A percentile compares a stretch with the other conserved stretches of the same genome.
These are phyloP conservation scores for Sminthopsis crassicaudata DNA, from an alignment of 2,113 vertebrate genomes.

Conservation along the genomic window DNA sequence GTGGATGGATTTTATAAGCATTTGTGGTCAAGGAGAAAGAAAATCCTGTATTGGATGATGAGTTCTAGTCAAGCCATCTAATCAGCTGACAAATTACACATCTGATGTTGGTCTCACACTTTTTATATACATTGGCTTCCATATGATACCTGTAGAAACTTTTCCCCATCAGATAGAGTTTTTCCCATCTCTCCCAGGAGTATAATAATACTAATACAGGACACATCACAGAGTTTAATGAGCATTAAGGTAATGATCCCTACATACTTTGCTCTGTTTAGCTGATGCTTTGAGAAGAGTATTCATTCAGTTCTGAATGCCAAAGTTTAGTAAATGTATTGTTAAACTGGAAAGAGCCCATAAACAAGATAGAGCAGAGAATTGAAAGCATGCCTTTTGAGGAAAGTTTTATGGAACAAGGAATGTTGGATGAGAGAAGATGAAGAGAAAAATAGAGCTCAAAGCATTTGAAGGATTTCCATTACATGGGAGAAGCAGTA, in stretches of 20 bases:
- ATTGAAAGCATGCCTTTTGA: not conserved
- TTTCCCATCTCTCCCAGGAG: too few relatives aligned
- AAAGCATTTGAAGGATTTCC: not conserved
- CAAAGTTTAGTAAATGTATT: not conserved
- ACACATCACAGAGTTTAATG: not conserved
- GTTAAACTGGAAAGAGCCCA: not conserved
- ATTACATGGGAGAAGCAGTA: not conserved
- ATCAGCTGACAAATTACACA: too few relatives aligned
- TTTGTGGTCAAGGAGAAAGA: too few relatives aligned
- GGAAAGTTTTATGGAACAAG: not conserved
- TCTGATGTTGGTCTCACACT: too few relatives aligned
- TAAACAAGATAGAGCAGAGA: not conserved
- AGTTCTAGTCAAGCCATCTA: too few relatives aligned
- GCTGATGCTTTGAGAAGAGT: not conserved
- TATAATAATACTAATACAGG: too few relatives aligned
- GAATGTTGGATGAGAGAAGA: not conserved
- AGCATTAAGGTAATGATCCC: too few relatives aligned
- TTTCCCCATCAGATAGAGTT: too few relatives aligned
- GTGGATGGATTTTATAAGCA: too few relatives aligned
- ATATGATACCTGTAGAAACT: too few relatives aligned
- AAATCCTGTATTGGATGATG: too few relatives aligned
- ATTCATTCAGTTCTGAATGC: not conserved
- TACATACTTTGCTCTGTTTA: not conserved
- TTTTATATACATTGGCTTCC: too few relatives aligned
- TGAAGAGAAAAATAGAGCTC: not conserved